These are phyloP conservation scores for Clupea harengus DNA, from an alignment of 2,113 vertebrate genomes.

Conservation along the genomic window DNA sequence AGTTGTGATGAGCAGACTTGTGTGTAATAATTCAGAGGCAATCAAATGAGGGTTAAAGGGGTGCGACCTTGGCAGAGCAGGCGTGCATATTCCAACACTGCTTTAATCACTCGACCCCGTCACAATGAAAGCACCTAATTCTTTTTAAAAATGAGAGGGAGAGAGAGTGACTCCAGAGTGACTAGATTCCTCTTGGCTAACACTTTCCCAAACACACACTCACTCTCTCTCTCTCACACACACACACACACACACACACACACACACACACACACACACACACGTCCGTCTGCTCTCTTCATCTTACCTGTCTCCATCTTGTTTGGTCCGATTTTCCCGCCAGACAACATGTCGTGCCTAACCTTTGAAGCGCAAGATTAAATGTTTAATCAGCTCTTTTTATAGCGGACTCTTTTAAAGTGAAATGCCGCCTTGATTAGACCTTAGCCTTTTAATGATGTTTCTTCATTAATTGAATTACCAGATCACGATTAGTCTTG, in stretches of 20 bases:
- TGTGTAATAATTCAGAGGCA: too few relatives aligned
- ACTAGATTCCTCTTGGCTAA: background rate
- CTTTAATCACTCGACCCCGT: too few relatives aligned
- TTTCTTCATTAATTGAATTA: background rate
- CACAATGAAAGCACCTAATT: background rate
- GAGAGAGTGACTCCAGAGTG: background rate
- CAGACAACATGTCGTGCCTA: background rate
- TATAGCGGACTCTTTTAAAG: conserved; percentile 4
- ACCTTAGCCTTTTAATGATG: conserved; percentile 1
- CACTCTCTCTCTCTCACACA: background rate
- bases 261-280: conserved; percentile 19
- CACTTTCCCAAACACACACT: background rate
- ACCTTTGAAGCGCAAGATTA: conserved; percentile 10
- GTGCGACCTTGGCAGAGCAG: background rate
- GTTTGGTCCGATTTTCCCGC: background rate
- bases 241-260: conserved; percentile 23
- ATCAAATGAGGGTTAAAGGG: background rate
- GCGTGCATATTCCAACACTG: background rate
- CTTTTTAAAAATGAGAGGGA: background rate
- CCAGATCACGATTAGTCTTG: background rate
- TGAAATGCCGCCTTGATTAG: background rate
- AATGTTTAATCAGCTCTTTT: conserved; percentile 13
- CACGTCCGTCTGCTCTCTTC: conserved; percentile 7
- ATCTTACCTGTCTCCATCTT: background rate
- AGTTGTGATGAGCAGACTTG: too few relatives aligned